Evolutionary conservation across 2,888 invertebrate genomes (phyloP), one percentile per base, ranked within the genome.

Genomic region (Cephus nigrinus): DNA sequence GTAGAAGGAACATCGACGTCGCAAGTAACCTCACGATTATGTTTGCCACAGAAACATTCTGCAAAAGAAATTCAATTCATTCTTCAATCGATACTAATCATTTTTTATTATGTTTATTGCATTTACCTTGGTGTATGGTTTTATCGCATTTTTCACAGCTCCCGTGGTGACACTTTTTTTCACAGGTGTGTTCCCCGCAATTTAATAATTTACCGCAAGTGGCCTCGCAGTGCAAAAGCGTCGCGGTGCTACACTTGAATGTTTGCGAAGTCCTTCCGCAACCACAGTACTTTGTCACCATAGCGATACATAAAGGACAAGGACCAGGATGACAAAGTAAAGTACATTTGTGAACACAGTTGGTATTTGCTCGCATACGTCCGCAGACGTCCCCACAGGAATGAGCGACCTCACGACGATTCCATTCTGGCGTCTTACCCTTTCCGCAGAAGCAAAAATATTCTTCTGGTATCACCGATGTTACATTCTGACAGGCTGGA

Each of bases 401-500:
- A 92, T 99, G 99, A 0, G 99, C 97, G 12, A 95, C 94, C 79
- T 95, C 95, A 72, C 94, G 94, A 2, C 96, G 95, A 89, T 95
- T 95, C 91, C 95, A 95, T 79, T 95, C 94, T 0, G 98, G 98
- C 86, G 95, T 94, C 71, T 93, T 93, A 1, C 93, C 91, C 89
- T 97, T 96, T 34, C 97, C 97, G 91, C 99, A 99, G 92, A 98
- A 98, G 90, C 99, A 99, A 30, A 93, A 93, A 91, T 98, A 99
- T 76, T 96, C 95, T 0, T 93, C 93, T 0, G 98, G 98, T 76
- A 97, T 93, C 34, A 93, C 93, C 30, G 93, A 92, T 78, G 94
- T 95, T 3, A 95, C 94, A 90, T 97, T 96, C 92, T 98, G 98
- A 90, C 99, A 99, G 0, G 98, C 98, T 0, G 99, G 99, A 90